Conservation (phyloP, 2,113 vertebrate genomes). For the Sialia sialis region DNA sequence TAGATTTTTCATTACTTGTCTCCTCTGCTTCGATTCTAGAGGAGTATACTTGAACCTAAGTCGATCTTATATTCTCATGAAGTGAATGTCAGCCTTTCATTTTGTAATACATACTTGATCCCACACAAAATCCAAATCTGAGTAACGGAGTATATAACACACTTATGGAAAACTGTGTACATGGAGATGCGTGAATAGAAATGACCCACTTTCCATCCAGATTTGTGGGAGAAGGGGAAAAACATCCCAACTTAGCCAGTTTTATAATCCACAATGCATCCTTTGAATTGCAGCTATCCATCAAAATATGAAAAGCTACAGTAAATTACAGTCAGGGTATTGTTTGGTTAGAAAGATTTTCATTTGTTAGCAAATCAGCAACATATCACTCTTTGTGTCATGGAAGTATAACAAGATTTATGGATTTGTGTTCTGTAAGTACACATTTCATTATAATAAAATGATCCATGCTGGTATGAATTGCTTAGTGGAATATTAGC, state of each 20-base stretch:
- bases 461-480: not conserved
- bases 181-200: not conserved
- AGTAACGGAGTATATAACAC: not conserved
- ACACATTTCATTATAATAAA: not conserved
- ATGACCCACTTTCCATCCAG: not conserved
- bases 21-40: not conserved
- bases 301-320: not conserved
- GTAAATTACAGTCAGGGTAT: not conserved
- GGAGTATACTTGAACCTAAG: not conserved
- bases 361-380: not conserved
- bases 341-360: not conserved
- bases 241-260: not conserved
- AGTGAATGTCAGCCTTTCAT: not conserved
- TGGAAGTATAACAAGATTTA: not conserved
- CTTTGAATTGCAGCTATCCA: not conserved
- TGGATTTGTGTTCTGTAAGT: not conserved
- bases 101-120: not conserved
- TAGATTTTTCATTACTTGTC: slow-evolving; percentile 14
- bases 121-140: not conserved
- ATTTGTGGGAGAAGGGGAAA: not conserved
- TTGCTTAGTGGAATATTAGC: not conserved
- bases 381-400: not conserved
- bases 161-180: not conserved
- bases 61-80: not conserved
- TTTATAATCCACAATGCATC: not conserved